Evolutionary conservation across 1,140 invertebrate species (phyloP).

Genomic region (Neomicropteryx cornuta): DNA sequence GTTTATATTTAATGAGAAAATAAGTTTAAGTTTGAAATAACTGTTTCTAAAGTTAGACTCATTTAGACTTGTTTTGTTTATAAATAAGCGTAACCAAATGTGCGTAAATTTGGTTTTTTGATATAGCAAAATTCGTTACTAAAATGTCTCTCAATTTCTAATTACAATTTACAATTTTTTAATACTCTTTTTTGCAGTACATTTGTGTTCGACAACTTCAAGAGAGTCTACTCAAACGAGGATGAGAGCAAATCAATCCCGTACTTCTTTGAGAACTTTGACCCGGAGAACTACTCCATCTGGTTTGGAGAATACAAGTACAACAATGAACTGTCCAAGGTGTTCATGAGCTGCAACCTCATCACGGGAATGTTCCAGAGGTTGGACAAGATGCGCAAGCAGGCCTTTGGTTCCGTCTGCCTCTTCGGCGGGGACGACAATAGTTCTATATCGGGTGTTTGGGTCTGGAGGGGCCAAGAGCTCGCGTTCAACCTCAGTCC

Average conservation of each 20-base stretch:
- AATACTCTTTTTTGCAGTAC: slow-evolving; percentile 48
- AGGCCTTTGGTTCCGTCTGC: slow-evolving; percentile 87
- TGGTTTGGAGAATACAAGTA: slow-evolving; percentile 98
- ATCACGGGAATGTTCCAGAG: slow-evolving; percentile 93
- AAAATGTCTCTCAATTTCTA: no score
- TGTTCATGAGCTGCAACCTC: slow-evolving; percentile 95
- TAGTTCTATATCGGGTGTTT: slow-evolving; percentile 90
- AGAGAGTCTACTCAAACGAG: slow-evolving; percentile 94
- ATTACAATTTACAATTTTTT: no score
- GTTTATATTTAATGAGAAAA: no score
- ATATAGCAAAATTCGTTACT: no score
- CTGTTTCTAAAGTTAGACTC: no score
- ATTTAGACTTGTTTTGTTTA: no score
- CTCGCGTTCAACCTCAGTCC: slow-evolving; percentile 79
- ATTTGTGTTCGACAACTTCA: slow-evolving; percentile 96
- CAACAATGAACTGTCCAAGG: slow-evolving; percentile 80
- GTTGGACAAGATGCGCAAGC: slow-evolving; percentile 95
- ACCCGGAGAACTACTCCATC: slow-evolving; percentile 92
- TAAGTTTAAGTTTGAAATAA: no score
- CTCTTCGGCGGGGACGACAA: slow-evolving; percentile 90
- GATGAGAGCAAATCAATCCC: slow-evolving; percentile 88
- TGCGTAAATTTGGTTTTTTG: no score
- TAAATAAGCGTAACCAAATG: no score
- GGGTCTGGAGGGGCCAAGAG: slow-evolving; percentile 94
- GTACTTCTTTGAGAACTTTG: slow-evolving; percentile 98